Percentiles rank a stretch among this genome's conserved stretches.
phyloP scores from a whole-genome alignment of 1,140 invertebrate genomes.

The Hylaeus volcanicus region DNA sequence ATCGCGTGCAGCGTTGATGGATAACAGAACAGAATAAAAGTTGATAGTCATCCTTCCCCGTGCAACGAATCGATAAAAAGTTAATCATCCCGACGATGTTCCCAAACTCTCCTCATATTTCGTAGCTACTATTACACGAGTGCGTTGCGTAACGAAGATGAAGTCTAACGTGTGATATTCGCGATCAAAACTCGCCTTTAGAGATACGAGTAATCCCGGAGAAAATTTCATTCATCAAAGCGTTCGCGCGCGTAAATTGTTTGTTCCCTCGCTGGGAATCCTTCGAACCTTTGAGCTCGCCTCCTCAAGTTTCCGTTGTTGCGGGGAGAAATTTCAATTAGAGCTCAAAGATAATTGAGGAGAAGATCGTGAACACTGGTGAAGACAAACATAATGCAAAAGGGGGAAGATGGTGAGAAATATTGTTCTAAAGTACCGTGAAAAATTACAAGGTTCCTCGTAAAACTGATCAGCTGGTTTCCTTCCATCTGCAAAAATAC shows the following conservation, averaged over 20 bases:
- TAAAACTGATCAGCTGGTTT: too few species aligned
- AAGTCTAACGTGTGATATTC: background rate
- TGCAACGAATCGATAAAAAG: constrained; percentile 4
- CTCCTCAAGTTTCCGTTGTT: too few species aligned
- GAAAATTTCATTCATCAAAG: background rate
- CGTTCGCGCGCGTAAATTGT: too few species aligned
- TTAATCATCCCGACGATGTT: constrained; percentile 15
- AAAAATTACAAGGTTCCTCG: too few species aligned
- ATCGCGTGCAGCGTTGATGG: background rate
- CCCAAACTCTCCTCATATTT: background rate
- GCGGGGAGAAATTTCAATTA: too few species aligned
- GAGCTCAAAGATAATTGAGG: too few species aligned
- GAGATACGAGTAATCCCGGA: background rate
- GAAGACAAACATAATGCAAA: too few species aligned
- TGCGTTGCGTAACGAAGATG: background rate
- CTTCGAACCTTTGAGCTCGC: too few species aligned
- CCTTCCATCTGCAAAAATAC: too few species aligned
- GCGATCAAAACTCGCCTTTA: background rate
- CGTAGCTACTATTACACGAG: background rate
- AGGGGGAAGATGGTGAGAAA: too few species aligned
- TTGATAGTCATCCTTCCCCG: background rate
- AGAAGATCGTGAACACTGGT: too few species aligned
- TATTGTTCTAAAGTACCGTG: too few species aligned
- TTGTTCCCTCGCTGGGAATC: background rate
- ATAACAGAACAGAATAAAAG: background rate